Evolutionary conservation across 2,888 invertebrate genomes (phyloP), one percentile per base, ranked within the genome.

Genomic region (Aleiodes testaceus): DNA sequence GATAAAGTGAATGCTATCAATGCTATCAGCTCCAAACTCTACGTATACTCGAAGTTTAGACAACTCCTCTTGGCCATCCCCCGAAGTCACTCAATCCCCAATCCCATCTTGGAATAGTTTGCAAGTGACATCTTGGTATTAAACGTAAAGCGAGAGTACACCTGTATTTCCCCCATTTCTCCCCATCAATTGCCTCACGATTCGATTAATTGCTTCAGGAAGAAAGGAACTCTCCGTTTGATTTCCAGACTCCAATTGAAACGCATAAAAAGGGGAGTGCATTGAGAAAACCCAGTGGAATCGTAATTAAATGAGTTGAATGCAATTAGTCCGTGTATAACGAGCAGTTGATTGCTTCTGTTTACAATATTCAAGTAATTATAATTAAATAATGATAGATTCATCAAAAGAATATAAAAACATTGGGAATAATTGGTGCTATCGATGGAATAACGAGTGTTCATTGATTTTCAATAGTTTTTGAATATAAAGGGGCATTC

Each of bases 221-320:
- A 26, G 26, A 26, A 26, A 26, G 26, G 1, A 26, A 26, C 5
- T 26, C 26, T 5, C 5, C 5, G 26, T 26, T 26, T 26, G 26
- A n/a, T 14, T 3, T n/a, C 1, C 12, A 16, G 1, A n/a, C n/a
- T n/a, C n/a, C n/a, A n/a, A n/a, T n/a, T 6, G 14, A 26, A 11
- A 26, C 4, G n/a, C n/a, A n/a, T 2, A n/a, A 14, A 26, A 14
- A 3, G 14, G 5, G 55, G 42, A 73, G 77, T 79, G 74, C 80
- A 82, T 81, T 77, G 81, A 80, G 79, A 75, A 80, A 79, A 74
- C 79, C 80, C 80, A 82, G 83, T 83, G 83, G 81, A 82, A 83
- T 73, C 67, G 77, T 82, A 81, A 83, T 82, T 82, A 79, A 81
- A 80, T 81, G 79, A 36, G 42, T 79, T 77, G 74, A 75, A 75